Conservation (phyloP, 30 jellyfish, hydroid and myxozoan species). For the Hydractinia echinata region DNA sequence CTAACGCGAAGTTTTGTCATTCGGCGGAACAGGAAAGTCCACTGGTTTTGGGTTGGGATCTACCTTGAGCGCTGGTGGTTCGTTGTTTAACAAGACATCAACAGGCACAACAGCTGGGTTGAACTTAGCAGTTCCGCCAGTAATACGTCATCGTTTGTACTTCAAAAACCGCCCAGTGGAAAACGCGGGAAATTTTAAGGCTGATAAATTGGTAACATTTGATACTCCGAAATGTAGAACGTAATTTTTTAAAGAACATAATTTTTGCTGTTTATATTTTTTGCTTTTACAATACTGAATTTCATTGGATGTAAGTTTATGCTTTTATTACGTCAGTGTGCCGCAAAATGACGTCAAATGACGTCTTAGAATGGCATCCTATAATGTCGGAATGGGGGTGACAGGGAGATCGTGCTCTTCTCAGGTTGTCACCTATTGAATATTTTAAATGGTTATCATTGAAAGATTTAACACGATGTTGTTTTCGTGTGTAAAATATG, state of each 20-base stretch:
- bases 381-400: no score
- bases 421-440: constrained; percentile 2
- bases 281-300: no score
- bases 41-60: constrained; percentile 11
- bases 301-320: no score
- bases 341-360: no score
- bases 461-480: background rate
- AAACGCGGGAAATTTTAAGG: constrained; percentile 50
- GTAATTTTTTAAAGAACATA: no score
- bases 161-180: constrained; percentile 75
- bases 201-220: no score
- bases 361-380: no score
- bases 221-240: no score
- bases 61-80: constrained; percentile 5
- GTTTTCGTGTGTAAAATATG: constrained; percentile 33
- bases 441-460: background rate
- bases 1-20: constrained; percentile 46
- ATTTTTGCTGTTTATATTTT: no score
- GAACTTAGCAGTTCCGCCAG: constrained; percentile 32
- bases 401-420: background rate
- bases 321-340: no score
- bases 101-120: background rate
- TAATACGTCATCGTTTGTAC: constrained; percentile 46
- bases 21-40: constrained; percentile 24
- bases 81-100: constrained; percentile 3